Conservation (phyloP, 2,888 invertebrate species). For the Matsumyia berberina region DNA sequence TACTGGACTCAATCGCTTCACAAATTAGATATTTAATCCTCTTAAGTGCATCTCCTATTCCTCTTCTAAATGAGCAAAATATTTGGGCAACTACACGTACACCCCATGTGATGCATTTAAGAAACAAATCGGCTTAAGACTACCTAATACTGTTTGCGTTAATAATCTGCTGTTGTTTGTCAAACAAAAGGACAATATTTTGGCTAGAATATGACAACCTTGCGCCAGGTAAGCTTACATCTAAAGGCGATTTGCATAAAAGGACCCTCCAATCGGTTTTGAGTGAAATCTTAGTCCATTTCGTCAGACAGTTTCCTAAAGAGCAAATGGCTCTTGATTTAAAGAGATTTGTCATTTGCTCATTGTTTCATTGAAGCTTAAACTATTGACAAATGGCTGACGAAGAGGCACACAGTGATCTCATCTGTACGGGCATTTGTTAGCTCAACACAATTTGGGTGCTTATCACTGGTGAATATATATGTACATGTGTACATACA, state of each 20-base stretch:
- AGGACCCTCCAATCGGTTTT: background rate
- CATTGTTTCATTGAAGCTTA: background rate
- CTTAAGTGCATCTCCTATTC: background rate
- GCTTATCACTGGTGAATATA: too few species aligned
- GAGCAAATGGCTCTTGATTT: background rate
- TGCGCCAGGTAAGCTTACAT: constrained; percentile 27
- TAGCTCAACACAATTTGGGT: too few species aligned
- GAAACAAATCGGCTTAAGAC: constrained; percentile 56
- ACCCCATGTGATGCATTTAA: constrained; percentile 48
- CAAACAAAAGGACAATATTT: constrained; percentile 67
- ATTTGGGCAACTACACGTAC: background rate
- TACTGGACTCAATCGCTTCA: too few species aligned
- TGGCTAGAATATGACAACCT: constrained; percentile 46
- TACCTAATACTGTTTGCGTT: constrained; percentile 70
- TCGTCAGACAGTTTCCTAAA: background rate
- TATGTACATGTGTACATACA: too few species aligned
- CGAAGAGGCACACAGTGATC: background rate
- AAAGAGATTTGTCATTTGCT: background rate
- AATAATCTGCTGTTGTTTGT: constrained; percentile 69
- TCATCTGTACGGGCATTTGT: too few species aligned
- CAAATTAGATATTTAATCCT: background rate
- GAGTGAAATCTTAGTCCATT: background rate
- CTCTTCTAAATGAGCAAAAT: constrained; percentile 42
- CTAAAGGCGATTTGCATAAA: background rate
- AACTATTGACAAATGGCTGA: background rate